A percentile compares a stretch with the other conserved stretches of the same genome.
Evolutionary conservation across 2,888 invertebrate genomes (phyloP).

Genomic region (Dione juno): DNA sequence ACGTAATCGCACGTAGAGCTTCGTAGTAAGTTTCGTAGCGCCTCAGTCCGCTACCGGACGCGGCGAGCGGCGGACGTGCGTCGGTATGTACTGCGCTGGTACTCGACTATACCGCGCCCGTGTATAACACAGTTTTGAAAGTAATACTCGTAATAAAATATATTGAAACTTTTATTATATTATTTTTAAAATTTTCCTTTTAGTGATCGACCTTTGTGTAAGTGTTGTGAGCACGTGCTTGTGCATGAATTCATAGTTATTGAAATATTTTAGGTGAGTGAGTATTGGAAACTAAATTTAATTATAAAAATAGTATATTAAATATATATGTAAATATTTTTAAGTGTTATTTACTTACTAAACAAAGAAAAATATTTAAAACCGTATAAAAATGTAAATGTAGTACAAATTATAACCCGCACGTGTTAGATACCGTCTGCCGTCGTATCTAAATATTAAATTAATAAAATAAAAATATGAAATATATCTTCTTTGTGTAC

Average conservation of each 20-base stretch:
- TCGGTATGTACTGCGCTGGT: background rate
- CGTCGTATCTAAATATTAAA: too few species aligned
- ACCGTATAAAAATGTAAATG: too few species aligned
- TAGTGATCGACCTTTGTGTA: constrained; percentile 3
- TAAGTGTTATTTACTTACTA: too few species aligned
- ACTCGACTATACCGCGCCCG: background rate
- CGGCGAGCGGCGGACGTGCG: constrained; percentile 38
- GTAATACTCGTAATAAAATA: background rate
- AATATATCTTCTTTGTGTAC: background rate
- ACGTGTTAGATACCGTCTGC: too few species aligned
- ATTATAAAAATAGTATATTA: background rate
- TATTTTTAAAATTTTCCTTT: background rate
- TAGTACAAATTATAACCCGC: too few species aligned
- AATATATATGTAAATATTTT: background rate
- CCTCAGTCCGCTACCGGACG: constrained; percentile 45
- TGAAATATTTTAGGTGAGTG: constrained; percentile 10
- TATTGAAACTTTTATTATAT: background rate
- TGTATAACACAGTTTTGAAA: background rate
- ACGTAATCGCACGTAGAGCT: constrained; percentile 20
- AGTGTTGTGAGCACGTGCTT: constrained; percentile 1
- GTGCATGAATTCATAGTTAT: background rate
- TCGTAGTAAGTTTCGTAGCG: constrained; percentile 24
- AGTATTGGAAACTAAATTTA: background rate
- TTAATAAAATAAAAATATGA: background rate
- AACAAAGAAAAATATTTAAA: too few species aligned